phyloP scores from a whole-genome alignment of 2,797 vertebrate species.

The Nyctalus aviator region DNA sequence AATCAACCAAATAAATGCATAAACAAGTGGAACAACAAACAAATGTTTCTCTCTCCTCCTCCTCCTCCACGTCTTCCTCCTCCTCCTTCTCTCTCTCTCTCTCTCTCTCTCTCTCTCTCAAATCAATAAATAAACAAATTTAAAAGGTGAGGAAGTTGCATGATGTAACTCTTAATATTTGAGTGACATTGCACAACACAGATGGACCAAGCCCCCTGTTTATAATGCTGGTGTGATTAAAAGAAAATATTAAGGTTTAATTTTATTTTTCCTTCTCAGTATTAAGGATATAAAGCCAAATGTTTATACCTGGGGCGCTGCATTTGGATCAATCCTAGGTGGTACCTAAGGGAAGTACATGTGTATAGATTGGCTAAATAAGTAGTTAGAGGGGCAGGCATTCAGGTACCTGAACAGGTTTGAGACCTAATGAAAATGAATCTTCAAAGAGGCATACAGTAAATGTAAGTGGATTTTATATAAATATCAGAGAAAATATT shows the following conservation, averaged over 20 bases:
- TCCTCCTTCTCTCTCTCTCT: background rate
- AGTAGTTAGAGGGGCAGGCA: background rate
- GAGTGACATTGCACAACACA: background rate
- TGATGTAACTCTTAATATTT: background rate
- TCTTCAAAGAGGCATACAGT: slow-evolving; percentile 7
- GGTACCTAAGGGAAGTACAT: background rate
- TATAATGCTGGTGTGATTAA: background rate
- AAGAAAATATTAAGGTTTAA: slow-evolving; percentile 44
- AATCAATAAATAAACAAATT: background rate
- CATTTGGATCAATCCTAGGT: slow-evolving; percentile 30
- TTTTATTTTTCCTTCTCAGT: background rate
- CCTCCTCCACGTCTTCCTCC: no score
- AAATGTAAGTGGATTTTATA: slow-evolving; percentile 8
- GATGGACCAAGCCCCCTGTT: background rate
- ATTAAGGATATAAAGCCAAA: slow-evolving; percentile 44
- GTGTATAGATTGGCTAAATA: slow-evolving; percentile 2
- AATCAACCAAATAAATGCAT: background rate
- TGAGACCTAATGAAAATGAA: slow-evolving; percentile 41
- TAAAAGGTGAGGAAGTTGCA: background rate
- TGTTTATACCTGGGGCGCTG: background rate
- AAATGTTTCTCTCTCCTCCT: background rate
- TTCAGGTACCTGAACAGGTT: background rate
- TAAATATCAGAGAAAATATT: slow-evolving; percentile 50
- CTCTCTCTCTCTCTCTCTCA: background rate
- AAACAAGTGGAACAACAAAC: background rate